A percentile compares a stretch with the other conserved stretches of the same genome.
These are phyloP conservation scores for Pristionchus entomophagus DNA, from an alignment of 2,888 invertebrate genomes.

Conservation along the genomic window DNA sequence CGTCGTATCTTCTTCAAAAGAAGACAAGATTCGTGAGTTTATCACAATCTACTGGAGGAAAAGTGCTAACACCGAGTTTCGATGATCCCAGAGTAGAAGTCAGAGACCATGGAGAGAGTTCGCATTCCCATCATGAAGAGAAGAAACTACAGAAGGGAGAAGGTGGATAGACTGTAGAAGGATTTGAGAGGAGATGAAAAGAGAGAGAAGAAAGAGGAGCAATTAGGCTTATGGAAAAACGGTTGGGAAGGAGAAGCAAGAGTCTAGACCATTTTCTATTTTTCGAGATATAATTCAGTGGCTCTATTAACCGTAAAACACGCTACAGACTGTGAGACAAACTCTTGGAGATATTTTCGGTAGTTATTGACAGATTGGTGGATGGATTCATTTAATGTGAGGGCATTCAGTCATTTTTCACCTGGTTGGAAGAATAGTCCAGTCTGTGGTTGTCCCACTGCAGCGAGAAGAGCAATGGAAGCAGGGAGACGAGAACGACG, in stretches of 20 bases:
- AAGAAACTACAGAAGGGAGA: not conserved
- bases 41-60: too few species aligned
- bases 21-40: too few species aligned
- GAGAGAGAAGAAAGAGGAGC: not conserved
- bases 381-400: too few species aligned
- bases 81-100: not conserved
- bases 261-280: too few species aligned
- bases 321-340: too few species aligned
- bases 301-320: too few species aligned
- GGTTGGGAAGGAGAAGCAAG: too few species aligned
- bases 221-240: not conserved
- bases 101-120: slow-evolving; percentile 28
- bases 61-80: not conserved
- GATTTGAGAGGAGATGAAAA: not conserved
- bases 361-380: too few species aligned
- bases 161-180: not conserved
- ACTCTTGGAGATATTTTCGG: too few species aligned
- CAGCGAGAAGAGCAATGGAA: slow-evolving; percentile 47
- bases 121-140: slow-evolving; percentile 1
- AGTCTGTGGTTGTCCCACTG: slow-evolving; percentile 43
- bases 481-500: slow-evolving; percentile 44
- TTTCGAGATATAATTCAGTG: too few species aligned
- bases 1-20: too few species aligned
- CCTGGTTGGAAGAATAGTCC: slow-evolving; percentile 29
- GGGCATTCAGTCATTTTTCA: too few species aligned